Evolutionary conservation across 2,113 vertebrate species (phyloP).

Genomic region (Fregetta grallaria): DNA sequence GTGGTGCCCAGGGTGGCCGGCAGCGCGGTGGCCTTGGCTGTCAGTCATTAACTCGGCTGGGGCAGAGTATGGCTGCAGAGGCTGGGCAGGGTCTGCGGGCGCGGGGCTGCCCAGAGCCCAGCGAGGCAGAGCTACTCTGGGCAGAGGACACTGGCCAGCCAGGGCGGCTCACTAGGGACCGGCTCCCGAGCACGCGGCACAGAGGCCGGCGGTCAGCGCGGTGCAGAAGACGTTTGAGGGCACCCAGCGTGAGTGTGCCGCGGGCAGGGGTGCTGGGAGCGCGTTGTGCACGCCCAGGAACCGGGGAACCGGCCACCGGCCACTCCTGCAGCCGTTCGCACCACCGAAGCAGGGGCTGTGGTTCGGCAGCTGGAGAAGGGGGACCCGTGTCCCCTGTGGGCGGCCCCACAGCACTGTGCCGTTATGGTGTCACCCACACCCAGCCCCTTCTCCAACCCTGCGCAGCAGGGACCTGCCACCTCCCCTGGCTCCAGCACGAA

Average conservation of each 20-base stretch:
- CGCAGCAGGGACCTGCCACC: background rate
- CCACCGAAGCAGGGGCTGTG: background rate
- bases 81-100: background rate
- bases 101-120: rapidly evolving
- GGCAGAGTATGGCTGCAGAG: background rate
- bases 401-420: background rate
- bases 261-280: background rate
- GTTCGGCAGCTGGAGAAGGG: background rate
- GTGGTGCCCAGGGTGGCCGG: background rate
- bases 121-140: too few species aligned
- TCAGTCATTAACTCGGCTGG: background rate
- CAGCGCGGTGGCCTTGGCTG: rapidly evolving
- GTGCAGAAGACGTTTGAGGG: background rate
- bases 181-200: rapidly evolving
- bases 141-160: rapidly evolving
- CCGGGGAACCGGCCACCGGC: rapidly evolving
- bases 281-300: rapidly evolving
- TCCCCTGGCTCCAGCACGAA: background rate
- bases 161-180: rapidly evolving
- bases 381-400: rapidly evolving
- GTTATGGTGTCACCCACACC: rapidly evolving
- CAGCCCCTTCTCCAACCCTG: background rate
- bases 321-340: background rate
- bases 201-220: rapidly evolving
- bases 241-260: rapidly evolving